Conservation (phyloP, 23 tunicate species). For the Phallusia fumigata region DNA sequence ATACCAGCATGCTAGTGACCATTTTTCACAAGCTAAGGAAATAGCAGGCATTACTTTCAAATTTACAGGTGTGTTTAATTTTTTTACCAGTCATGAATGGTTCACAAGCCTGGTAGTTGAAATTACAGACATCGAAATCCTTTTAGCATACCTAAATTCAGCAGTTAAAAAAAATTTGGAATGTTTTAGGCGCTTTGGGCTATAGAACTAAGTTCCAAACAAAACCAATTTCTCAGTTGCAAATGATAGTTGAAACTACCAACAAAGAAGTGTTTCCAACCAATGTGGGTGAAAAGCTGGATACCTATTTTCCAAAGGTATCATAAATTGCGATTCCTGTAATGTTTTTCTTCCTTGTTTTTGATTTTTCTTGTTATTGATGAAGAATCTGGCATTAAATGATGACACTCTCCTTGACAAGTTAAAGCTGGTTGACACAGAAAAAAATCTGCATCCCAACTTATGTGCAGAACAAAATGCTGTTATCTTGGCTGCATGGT, state of each 20-base stretch:
- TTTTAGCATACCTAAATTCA: too few species aligned
- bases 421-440: conserved; percentile 49
- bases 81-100: too few species aligned
- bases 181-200: conserved; percentile 76
- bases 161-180: neutral
- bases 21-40: conserved; percentile 57
- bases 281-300: neutral
- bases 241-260: conserved; percentile 29
- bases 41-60: conserved; percentile 44
- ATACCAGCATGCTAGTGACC: conserved; percentile 63
- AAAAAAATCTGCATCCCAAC: conserved; percentile 15
- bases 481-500: conserved; percentile 75
- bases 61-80: conserved; percentile 67
- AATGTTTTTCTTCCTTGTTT: neutral
- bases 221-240: conserved; percentile 73
- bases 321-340: neutral
- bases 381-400: conserved; percentile 61
- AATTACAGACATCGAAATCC: too few species aligned
- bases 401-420: conserved; percentile 80
- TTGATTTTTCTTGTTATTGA: neutral
- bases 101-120: too few species aligned
- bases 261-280: neutral
- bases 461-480: conserved; percentile 61
- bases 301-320: conserved; percentile 7
- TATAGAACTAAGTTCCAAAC: conserved; percentile 85